Evolutionary conservation across 1,140 invertebrate species (phyloP).

Genomic region (Lasioglossum albipes): DNA sequence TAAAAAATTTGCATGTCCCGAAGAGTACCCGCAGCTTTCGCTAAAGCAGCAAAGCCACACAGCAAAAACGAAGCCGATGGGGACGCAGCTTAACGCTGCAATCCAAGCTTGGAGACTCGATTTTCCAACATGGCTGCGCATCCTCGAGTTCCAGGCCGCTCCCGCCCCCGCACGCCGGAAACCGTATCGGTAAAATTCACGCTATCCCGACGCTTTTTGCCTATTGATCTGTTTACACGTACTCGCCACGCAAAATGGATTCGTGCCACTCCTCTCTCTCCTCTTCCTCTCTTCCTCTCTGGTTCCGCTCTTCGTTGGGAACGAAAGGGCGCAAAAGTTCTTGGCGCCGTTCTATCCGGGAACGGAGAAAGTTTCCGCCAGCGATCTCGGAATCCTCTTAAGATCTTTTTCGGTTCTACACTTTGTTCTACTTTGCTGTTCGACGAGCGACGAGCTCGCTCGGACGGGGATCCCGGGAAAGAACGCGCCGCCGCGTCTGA

Average conservation of each 20-base stretch:
- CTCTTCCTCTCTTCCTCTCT: too few relatives aligned
- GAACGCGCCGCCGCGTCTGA: neutral
- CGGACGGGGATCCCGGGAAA: slow-evolving; percentile 7
- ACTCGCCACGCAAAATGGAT: slow-evolving; percentile 8
- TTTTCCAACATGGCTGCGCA: neutral
- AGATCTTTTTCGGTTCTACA: slow-evolving; percentile 36
- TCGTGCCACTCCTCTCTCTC: neutral
- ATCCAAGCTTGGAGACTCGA: too few relatives aligned
- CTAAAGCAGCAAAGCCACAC: too few relatives aligned
- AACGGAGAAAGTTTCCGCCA: slow-evolving; percentile 10
- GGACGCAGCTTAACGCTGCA: too few relatives aligned
- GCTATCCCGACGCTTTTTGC: neutral
- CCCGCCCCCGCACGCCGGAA: neutral
- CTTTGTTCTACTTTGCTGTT: slow-evolving; percentile 35
- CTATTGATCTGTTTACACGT: slow-evolving; percentile 29
- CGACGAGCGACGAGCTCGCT: neutral
- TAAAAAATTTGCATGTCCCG: too few relatives aligned
- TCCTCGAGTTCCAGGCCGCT: neutral
- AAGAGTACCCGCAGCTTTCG: too few relatives aligned
- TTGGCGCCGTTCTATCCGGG: neutral
- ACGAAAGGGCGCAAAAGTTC: neutral
- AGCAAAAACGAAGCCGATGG: too few relatives aligned
- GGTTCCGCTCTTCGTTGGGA: too few relatives aligned
- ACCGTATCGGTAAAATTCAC: neutral
- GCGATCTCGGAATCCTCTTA: slow-evolving; percentile 43